Evolutionary conservation across 2,888 invertebrate species (phyloP).

Genomic region (Syritta pipiens): DNA sequence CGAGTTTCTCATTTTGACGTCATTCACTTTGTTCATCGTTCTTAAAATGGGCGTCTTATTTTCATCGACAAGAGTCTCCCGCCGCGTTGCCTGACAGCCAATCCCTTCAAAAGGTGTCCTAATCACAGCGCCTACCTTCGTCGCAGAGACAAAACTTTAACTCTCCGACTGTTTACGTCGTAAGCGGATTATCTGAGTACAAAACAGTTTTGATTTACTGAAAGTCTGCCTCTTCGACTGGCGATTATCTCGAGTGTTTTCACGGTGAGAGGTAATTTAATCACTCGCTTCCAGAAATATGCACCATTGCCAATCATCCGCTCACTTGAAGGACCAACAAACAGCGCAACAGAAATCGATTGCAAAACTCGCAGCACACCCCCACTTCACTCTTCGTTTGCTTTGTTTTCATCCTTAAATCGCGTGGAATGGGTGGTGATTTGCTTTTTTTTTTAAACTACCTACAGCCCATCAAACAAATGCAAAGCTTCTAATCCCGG

Average conservation of each 20-base stretch:
- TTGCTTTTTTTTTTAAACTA: constrained; percentile 62
- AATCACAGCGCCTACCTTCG: too few species aligned
- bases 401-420: constrained; percentile 38
- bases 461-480: constrained; percentile 56
- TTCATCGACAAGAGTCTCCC: too few species aligned
- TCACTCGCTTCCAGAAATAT: constrained; percentile 12
- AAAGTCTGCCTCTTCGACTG: too few species aligned
- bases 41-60: too few species aligned
- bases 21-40: too few species aligned
- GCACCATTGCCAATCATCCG: constrained; percentile 34
- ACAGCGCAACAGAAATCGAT: constrained; percentile 53
- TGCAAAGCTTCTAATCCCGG: constrained; percentile 64
- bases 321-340: constrained; percentile 48
- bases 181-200: too few species aligned
- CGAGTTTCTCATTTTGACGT: too few species aligned
- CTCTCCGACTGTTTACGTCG: too few species aligned
- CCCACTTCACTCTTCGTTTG: constrained; percentile 7
- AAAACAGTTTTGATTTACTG: too few species aligned
- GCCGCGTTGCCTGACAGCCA: too few species aligned
- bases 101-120: too few species aligned
- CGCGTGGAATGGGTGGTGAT: constrained; percentile 45
- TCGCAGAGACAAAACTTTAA: too few species aligned
- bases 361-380: constrained; percentile 41
- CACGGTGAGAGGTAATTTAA: constrained; percentile 11
- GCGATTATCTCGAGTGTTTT: not conserved